Evolutionary conservation across 2,888 invertebrate species (phyloP), one percentile per base, ranked within the genome.

Genomic region (Pterostichus madidus): DNA sequence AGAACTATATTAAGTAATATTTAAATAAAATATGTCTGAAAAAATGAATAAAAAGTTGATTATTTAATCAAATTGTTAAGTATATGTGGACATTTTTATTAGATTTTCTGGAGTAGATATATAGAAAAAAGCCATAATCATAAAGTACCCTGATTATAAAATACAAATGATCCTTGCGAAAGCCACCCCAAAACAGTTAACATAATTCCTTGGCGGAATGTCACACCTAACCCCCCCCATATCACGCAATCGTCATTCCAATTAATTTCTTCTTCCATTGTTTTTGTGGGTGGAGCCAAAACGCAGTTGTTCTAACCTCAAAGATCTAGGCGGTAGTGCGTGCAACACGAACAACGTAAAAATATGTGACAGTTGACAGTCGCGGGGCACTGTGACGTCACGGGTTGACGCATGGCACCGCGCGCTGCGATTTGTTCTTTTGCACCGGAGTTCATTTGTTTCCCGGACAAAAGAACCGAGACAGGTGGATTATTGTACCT

Each of bases 401-500:
- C 39, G 56, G 24, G 75, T 52, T 79, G 79, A 79, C 83, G 75
- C 68, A 77, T 68, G 82, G 75, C 53, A 76, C 83, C 32, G 15
- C 24, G 61, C 52, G 24, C 83, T 53, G 46, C 75, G 75, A 83
- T 83, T 83, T 83, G 83, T 83, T 77, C 83, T 68, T 77, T 82
- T 77, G 32, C 76, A 68, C 76, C 13, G 17, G 15, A 11, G 77
- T 83, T 83, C 83, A 83, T 83, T 83, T 83, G 83, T 83, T 83
- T 76, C 52, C 76, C 39, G 76, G 52, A 76, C 76, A 83, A 83
- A 64, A 52, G 76, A 61, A 59, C 17, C 24, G 35, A 83, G 83
- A 83, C 83, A 83, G 83, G 83, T 83, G 83, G 76, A 83, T 82
- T 80, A 73, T 61, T 79, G 79, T 79, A 46, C 35, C 46, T 59